A percentile compares a stretch with the other conserved stretches of the same genome.
Conservation (phyloP, 2,113 vertebrate species). For the Apeltes quadracus region DNA sequence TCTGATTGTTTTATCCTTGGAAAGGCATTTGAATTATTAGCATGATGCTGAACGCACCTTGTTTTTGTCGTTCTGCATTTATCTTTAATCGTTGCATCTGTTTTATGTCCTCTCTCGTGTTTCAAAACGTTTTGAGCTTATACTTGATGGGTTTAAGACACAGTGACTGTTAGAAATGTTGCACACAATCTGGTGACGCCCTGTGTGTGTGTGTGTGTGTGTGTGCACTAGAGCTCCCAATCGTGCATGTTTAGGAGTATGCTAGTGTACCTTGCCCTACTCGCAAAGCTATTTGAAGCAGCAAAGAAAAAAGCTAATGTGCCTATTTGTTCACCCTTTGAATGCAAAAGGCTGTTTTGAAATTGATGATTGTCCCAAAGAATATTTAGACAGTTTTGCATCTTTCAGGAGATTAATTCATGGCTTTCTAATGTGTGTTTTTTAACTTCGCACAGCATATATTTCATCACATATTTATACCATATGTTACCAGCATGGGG, state of each 20-base stretch:
- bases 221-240: background rate
- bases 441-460: constrained; percentile 58
- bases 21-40: constrained; percentile 9
- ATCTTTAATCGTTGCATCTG: constrained; percentile 14
- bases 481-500: constrained; percentile 54
- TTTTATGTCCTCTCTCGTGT: background rate
- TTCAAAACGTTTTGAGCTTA: background rate
- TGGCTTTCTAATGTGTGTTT: constrained; percentile 66
- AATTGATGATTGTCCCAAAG: constrained; percentile 61
- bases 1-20: constrained; percentile 10
- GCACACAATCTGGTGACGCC: constrained; percentile 10
- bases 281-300: constrained; percentile 53
- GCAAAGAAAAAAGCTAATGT: constrained; percentile 60
- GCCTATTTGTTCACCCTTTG: constrained; percentile 37
- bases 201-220: background rate
- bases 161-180: background rate
- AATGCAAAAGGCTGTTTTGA: constrained; percentile 64
- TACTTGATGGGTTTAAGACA: constrained; percentile 8
- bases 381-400: constrained; percentile 71
- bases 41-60: background rate
- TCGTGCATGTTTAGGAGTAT: constrained; percentile 1
- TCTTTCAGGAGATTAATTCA: constrained; percentile 74
- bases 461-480: constrained; percentile 51
- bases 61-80: constrained; percentile 5
- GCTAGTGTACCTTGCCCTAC: constrained; percentile 21